A percentile compares a stretch with the other conserved stretches of the same genome.
phyloP scores from a whole-genome alignment of 2,797 vertebrate species.

The Lacerta agilis region DNA sequence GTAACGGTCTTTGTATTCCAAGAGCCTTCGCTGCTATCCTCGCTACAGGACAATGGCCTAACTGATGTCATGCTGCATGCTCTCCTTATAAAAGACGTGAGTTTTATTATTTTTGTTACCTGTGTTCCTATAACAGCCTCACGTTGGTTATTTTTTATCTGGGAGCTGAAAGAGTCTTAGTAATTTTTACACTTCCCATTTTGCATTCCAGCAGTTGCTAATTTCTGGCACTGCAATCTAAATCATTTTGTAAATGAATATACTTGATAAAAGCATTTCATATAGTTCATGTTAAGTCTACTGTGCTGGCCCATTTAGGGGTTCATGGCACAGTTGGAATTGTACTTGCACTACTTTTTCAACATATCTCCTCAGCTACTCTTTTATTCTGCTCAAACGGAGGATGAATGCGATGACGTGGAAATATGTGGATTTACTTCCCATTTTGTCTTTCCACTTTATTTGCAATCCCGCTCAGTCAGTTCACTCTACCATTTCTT shows the following conservation, averaged over 20 bases:
- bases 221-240: not conserved
- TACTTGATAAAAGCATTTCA: not conserved
- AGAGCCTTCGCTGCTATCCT: slow-evolving; percentile 96
- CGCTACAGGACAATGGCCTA: slow-evolving; percentile 96
- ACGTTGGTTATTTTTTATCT: not conserved
- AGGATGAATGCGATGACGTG: no score
- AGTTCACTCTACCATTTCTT: not conserved
- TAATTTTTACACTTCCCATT: not conserved
- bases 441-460: no score
- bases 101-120: slow-evolving; percentile 59
- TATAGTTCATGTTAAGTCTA: not conserved
- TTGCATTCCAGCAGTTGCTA: not conserved
- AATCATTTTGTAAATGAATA: not conserved
- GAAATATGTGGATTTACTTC: no score
- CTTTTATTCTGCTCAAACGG: not conserved
- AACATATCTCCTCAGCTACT: not conserved
- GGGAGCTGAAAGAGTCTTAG: not conserved
- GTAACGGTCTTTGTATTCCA: slow-evolving; percentile 99
- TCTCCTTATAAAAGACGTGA: slow-evolving; percentile 97
- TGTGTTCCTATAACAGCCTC: not conserved
- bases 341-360: not conserved
- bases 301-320: not conserved
- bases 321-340: not conserved
- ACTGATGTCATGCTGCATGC: slow-evolving; percentile 98
- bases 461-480: not conserved